phyloP scores from a whole-genome alignment of 2,888 invertebrate species.

The Sinotaia quadrata region DNA sequence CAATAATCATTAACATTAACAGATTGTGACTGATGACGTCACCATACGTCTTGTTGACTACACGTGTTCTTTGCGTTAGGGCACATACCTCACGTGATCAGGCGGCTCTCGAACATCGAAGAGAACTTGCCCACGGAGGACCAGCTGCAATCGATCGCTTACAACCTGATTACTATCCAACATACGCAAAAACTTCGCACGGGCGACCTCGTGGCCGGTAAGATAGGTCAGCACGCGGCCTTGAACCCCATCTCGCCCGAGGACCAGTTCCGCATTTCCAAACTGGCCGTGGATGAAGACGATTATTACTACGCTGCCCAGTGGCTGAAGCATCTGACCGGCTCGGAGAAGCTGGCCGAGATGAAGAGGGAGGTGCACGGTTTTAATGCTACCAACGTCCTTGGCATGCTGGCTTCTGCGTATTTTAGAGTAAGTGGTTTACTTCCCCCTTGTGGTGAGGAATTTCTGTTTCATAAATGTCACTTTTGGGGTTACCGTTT shows the following conservation, averaged over 20 bases:
- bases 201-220: slow-evolving; percentile 2
- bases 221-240: slow-evolving; percentile 6
- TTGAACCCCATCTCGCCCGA: slow-evolving; percentile 2
- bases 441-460: no score
- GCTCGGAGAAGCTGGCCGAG: slow-evolving; percentile 3
- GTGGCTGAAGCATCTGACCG: slow-evolving; percentile 26
- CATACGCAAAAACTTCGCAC: slow-evolving; percentile 21
- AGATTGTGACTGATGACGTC: no score
- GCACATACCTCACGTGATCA: slow-evolving; percentile 21
- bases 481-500: no score
- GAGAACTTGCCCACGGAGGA: slow-evolving; percentile 16
- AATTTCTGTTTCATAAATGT: no score
- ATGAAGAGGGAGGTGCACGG: slow-evolving; percentile 14
- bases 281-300: slow-evolving; percentile 25
- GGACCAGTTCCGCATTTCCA: slow-evolving; percentile 13
- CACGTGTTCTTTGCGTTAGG: no score
- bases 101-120: slow-evolving; percentile 17
- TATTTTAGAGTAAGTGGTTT: slow-evolving; percentile 24
- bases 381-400: slow-evolving; percentile 24
- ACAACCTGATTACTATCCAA: slow-evolving; percentile 22
- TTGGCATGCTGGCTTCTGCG: slow-evolving; percentile 25
- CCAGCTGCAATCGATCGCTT: slow-evolving; percentile 9
- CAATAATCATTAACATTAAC: no score
- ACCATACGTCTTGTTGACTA: no score
- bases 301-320: slow-evolving; percentile 25